phyloP scores from a whole-genome alignment of 2,888 invertebrate species.

The Conchocele bisecta region DNA sequence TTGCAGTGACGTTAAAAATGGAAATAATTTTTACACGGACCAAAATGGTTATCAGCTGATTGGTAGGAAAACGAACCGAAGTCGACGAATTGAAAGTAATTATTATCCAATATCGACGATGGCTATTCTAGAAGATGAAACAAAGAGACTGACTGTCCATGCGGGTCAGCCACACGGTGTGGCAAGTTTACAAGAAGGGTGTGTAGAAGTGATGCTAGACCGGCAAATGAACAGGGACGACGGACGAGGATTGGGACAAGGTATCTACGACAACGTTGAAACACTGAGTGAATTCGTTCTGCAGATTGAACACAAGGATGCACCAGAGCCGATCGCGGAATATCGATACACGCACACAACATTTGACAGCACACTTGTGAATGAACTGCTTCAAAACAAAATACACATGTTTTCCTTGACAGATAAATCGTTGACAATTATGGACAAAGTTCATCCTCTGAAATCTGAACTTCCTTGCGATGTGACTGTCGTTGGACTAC shows the following conservation, averaged over 20 bases:
- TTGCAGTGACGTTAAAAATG: constrained; percentile 67
- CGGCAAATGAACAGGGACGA: constrained; percentile 77
- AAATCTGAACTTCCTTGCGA: constrained; percentile 71
- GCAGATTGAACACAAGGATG: constrained; percentile 62
- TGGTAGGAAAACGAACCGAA: constrained; percentile 67
- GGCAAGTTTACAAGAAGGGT: constrained; percentile 72
- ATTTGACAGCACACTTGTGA: constrained; percentile 47
- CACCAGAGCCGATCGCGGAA: neutral
- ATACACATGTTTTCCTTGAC: constrained; percentile 20
- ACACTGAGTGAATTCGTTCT: constrained; percentile 70
- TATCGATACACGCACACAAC: constrained; percentile 58
- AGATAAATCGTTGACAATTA: neutral
- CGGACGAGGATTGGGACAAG: constrained; percentile 78
- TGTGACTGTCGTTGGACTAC: constrained; percentile 65
- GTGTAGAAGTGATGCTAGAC: constrained; percentile 81
- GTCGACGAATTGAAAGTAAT: constrained; percentile 75
- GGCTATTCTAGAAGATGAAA: constrained; percentile 74
- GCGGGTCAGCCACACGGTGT: constrained; percentile 80
- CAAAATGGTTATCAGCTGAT: constrained; percentile 80
- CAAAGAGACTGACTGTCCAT: constrained; percentile 72
- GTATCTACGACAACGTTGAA: constrained; percentile 75
- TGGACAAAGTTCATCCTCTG: constrained; percentile 17
- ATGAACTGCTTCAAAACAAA: constrained; percentile 65
- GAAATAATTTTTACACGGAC: constrained; percentile 77
- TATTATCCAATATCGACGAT: constrained; percentile 80